Conservation (phyloP, 2,888 invertebrate species). For the Mycalesis mineus region DNA sequence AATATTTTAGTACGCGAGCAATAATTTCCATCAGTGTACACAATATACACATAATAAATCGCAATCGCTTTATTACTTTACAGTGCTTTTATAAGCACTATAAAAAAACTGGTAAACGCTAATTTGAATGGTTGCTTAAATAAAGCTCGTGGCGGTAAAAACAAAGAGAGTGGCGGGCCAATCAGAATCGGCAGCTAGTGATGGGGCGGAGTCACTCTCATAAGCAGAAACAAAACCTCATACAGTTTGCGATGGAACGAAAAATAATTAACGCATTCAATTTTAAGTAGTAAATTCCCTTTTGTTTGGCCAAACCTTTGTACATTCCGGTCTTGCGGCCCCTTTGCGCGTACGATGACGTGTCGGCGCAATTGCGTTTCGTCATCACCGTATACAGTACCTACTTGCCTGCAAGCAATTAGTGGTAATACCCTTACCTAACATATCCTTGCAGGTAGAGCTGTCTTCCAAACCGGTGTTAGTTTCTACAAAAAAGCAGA, state of each 20-base stretch:
- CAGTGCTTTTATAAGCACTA: constrained; percentile 25
- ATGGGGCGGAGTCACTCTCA: constrained; percentile 62
- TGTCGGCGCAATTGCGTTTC: constrained; percentile 10
- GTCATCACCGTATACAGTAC: not conserved
- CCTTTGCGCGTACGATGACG: constrained; percentile 14
- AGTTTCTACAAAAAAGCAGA: too few species aligned
- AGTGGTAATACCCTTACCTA: not conserved
- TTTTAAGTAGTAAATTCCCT: constrained; percentile 36
- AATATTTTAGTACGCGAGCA: not conserved
- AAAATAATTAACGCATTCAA: constrained; percentile 62
- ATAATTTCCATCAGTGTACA: constrained; percentile 18
- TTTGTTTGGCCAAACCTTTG: constrained; percentile 28
- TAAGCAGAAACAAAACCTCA: constrained; percentile 59
- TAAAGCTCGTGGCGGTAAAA: constrained; percentile 54
- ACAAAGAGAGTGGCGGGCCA: constrained; percentile 63
- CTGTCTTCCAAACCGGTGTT: too few species aligned
- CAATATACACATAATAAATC: constrained; percentile 14
- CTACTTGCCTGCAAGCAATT: not conserved
- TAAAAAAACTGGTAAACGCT: constrained; percentile 32
- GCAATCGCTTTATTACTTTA: constrained; percentile 18
- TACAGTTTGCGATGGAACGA: constrained; percentile 59
- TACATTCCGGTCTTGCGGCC: constrained; percentile 23
- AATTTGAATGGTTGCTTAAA: constrained; percentile 51
- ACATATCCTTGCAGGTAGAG: too few species aligned
- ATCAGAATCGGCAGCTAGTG: constrained; percentile 52